phyloP scores from a whole-genome alignment of 2,797 vertebrate species.

The Chaunax sp. region DNA sequence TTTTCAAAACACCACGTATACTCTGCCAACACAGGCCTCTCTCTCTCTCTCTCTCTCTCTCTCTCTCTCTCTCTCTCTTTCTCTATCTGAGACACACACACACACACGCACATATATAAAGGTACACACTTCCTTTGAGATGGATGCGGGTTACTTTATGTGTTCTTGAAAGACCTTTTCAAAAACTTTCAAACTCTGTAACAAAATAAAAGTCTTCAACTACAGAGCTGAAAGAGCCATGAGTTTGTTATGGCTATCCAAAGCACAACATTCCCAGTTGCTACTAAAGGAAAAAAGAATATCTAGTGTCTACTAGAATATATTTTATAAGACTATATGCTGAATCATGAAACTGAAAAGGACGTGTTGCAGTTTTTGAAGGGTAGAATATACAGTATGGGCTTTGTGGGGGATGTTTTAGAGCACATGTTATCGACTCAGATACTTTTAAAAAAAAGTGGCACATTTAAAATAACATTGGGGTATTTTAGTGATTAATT shows the following conservation, averaged over 20 bases:
- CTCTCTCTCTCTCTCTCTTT: background rate
- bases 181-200: slow-evolving; percentile 63
- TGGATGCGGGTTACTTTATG: slow-evolving; percentile 67
- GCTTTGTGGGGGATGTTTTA: background rate
- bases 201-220: slow-evolving; percentile 63
- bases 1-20: slow-evolving; percentile 67
- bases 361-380: background rate
- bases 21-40: slow-evolving; percentile 1
- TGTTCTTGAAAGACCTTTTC: slow-evolving; percentile 61
- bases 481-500: background rate
- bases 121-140: slow-evolving; percentile 27
- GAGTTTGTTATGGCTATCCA: slow-evolving; percentile 68
- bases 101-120: slow-evolving; percentile 1
- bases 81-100: slow-evolving; percentile 8
- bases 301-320: background rate
- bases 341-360: background rate
- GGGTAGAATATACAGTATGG: background rate
- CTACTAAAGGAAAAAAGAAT: background rate
- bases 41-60: slow-evolving; percentile 2
- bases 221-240: slow-evolving; percentile 47
- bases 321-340: background rate
- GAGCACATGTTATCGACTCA: background rate
- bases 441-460: slow-evolving; percentile 2
- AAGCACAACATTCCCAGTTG: slow-evolving; percentile 9
- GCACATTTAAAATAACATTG: background rate